Percentiles rank a stretch among this genome's conserved stretches.
Conservation (phyloP, 2,797 vertebrate species). For the Cynopterus sphinx region DNA sequence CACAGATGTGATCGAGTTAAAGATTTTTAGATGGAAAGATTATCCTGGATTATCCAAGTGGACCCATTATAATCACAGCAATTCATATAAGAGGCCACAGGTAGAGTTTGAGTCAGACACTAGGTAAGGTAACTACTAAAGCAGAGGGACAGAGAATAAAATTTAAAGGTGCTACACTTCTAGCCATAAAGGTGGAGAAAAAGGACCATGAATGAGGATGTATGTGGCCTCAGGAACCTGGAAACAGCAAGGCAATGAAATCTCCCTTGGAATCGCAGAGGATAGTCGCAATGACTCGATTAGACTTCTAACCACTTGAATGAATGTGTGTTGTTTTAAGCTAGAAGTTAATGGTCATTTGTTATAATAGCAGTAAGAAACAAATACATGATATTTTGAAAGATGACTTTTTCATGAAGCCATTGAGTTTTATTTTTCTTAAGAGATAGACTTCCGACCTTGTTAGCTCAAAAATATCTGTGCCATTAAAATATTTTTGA, state of each 20-base stretch:
- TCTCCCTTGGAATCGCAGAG: background rate
- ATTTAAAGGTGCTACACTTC: background rate
- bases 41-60: background rate
- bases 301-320: background rate
- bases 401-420: background rate
- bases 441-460: background rate
- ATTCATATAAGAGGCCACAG: background rate
- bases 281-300: background rate
- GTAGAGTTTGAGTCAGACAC: background rate
- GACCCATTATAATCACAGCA: rapidly evolving
- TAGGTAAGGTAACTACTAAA: background rate
- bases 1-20: background rate
- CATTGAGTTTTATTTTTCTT: background rate
- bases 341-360: background rate
- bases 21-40: background rate
- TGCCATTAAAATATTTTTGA: background rate
- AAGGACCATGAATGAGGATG: background rate
- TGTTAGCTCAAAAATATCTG: background rate
- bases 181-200: background rate
- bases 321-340: background rate
- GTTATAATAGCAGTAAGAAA: background rate
- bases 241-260: background rate
- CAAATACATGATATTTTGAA: background rate
- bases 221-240: background rate
- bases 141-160: background rate